A percentile compares a stretch with the other conserved stretches of the same genome.
Evolutionary conservation across 2,797 vertebrate genomes (phyloP).

Genomic region (Rhynchonycteris naso): DNA sequence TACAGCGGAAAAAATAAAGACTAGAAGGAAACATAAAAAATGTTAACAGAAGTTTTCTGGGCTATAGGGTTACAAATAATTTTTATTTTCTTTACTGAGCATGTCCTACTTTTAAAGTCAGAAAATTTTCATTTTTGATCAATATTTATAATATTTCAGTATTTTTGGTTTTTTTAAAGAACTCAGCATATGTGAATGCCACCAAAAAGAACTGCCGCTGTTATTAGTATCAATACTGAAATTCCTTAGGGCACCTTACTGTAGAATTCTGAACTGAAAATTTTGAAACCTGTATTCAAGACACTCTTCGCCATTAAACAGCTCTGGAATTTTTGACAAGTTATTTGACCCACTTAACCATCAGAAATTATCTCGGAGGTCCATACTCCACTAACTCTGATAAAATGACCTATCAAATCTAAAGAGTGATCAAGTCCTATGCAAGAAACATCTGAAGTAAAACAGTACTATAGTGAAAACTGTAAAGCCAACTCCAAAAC

Average conservation of each 20-base stretch:
- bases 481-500: constrained; percentile 1
- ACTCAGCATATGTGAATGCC: not conserved
- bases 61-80: not conserved
- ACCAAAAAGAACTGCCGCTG: not conserved
- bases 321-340: constrained; percentile 36
- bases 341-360: constrained; percentile 41
- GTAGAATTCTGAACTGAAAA: constrained; percentile 36
- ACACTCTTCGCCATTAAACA: not conserved
- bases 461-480: not conserved
- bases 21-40: not conserved
- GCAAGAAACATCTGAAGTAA: not conserved
- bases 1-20: not conserved
- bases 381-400: not conserved
- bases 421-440: not conserved
- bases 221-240: constrained; percentile 30
- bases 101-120: not conserved
- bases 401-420: constrained; percentile 8
- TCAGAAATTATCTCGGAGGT: constrained; percentile 19
- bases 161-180: not conserved
- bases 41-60: constrained; percentile 11
- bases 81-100: not conserved
- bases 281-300: not conserved
- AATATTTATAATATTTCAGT: not conserved
- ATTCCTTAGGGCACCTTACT: not conserved
- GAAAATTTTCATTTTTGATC: constrained; percentile 8